A percentile compares a stretch with the other conserved stretches of the same genome.
phyloP scores from a whole-genome alignment of 2,888 invertebrate species.

The Cerastis rubricosa region DNA sequence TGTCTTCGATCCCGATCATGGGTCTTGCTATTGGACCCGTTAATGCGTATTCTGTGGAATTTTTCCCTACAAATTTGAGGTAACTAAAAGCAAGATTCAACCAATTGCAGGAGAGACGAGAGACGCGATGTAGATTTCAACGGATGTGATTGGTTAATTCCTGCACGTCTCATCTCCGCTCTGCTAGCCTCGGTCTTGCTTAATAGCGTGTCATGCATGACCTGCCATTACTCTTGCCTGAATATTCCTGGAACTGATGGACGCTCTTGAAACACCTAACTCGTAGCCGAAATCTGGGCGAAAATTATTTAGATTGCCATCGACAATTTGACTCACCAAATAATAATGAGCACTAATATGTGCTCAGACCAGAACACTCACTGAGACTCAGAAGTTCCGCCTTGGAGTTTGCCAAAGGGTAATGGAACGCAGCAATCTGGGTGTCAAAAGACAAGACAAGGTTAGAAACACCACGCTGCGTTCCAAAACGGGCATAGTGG shows the following conservation, averaged over 20 bases:
- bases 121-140: background rate
- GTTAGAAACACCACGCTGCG: too few species aligned
- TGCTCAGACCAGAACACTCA: too few species aligned
- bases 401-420: too few species aligned
- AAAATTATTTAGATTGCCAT: background rate
- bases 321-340: background rate
- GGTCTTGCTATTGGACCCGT: conserved; percentile 85
- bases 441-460: too few species aligned
- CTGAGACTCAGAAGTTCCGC: too few species aligned
- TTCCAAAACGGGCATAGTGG: too few species aligned
- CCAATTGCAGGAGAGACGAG: background rate
- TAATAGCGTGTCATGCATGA: background rate
- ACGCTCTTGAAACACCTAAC: background rate
- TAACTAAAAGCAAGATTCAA: conserved; percentile 58
- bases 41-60: conserved; percentile 85
- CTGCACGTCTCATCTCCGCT: background rate
- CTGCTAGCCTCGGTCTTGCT: background rate
- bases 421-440: too few species aligned
- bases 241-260: background rate
- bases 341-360: background rate
- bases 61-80: conserved; percentile 88
- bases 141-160: background rate
- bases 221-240: background rate
- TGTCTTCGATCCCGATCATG: conserved; percentile 81
- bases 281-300: background rate